Percentiles rank a stretch among this genome's conserved stretches.
These are phyloP conservation scores for Minunthozetes semirufus DNA, from an alignment of 2,888 invertebrate species.

Conservation along the genomic window DNA sequence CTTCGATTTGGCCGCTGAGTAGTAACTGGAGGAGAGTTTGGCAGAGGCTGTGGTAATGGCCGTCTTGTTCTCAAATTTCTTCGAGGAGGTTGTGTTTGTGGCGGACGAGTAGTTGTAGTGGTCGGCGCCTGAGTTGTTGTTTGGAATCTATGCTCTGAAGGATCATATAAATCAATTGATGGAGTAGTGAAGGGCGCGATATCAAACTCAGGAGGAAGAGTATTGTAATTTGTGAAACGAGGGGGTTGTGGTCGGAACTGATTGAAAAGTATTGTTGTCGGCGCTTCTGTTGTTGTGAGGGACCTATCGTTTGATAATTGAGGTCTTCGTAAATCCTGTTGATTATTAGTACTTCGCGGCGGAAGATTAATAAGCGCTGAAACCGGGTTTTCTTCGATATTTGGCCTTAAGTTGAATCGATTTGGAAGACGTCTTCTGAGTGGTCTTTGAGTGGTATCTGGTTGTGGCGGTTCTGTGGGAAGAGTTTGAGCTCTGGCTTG, in stretches of 20 bases:
- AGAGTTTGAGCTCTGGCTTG: constrained; percentile 25
- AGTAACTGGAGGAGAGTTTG: constrained; percentile 36
- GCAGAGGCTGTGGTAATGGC: constrained; percentile 26
- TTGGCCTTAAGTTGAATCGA: constrained; percentile 31
- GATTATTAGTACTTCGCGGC: neutral
- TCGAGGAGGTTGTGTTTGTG: constrained; percentile 30
- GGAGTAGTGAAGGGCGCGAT: constrained; percentile 36
- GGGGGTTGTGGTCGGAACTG: constrained; percentile 30
- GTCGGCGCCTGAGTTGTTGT: constrained; percentile 31
- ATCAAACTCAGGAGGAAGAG: constrained; percentile 36
- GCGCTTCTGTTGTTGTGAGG: constrained; percentile 21
- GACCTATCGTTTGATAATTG: neutral
- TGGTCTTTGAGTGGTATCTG: constrained; percentile 1
- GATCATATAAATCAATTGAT: constrained; percentile 37
- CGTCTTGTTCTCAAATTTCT: constrained; percentile 35
- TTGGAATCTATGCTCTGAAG: constrained; percentile 25
- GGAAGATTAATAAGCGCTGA: constrained; percentile 29
- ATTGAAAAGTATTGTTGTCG: constrained; percentile 10
- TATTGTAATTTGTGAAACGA: constrained; percentile 35
- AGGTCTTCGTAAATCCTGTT: constrained; percentile 7
- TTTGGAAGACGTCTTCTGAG: constrained; percentile 31
- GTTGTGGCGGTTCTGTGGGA: constrained; percentile 1
- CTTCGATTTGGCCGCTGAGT: constrained; percentile 36
- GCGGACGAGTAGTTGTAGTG: constrained; percentile 29
- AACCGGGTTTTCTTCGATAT: constrained; percentile 25